Base-by-base conservation (phyloP, 2,113 vertebrate genomes). In the Neoarius graeffei region DNA sequence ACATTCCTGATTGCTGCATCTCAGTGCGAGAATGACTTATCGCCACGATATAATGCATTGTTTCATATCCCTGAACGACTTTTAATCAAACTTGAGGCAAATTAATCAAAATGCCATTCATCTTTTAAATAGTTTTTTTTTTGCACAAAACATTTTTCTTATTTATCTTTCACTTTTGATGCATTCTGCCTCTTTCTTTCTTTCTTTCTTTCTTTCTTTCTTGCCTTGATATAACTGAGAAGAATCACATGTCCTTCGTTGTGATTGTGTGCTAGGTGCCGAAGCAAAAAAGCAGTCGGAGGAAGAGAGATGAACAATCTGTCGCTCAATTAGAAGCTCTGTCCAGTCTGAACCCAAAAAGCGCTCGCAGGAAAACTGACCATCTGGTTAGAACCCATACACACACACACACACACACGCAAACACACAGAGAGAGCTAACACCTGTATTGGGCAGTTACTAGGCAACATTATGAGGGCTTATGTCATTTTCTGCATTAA, bases 331-430 rank as follows among this genome's bases (percentile, higher is more conserved):
- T 57, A 50, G 0, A 91, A 23, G 67, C 27, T 0, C 89, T 94
- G 67, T 87, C 92, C 0, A 90, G 94, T 25, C 0, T 93, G 81
- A 95, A 93, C 0, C 50, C 93, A 85, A 92, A 92, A 67, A 91
- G 93, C 0, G 14, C 90, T 50, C 95, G 94, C 81, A 94, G 93
- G 87, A 93, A 93, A 0, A 92, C 92, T 88, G 91, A 91, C 3
- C 19, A 66, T 4, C 91, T 97, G 95, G 97, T 97, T 89, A 95
- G 95, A 67, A 71, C 50, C 86, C 84, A 62, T 66, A 84, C 64
- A 84, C 48, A 84, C 50, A 27, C 82, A 83, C 42, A 83, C 30
- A 87, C 80, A 42, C 62, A 84, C 25, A 54, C 62, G 42, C 57
- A 42, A 56, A 59, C 15, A 81, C 56, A 42, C 42, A 42, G 42